Conservation (phyloP, 2,113 vertebrate species). For the Setophaga kirtlandii region DNA sequence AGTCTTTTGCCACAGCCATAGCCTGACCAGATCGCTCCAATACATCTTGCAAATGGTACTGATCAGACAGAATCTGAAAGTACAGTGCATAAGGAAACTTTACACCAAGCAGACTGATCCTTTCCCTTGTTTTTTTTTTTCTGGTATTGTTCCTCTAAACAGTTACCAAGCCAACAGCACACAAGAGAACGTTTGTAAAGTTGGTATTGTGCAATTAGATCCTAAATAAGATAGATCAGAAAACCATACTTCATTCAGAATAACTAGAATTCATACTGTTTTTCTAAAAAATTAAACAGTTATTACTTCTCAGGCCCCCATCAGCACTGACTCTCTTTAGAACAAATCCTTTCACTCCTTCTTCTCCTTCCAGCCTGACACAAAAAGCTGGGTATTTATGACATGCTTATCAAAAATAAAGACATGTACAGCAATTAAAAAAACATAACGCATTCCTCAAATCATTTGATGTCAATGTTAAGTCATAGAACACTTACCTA, state of each 20-base stretch:
- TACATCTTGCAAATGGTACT: conserved; percentile 85
- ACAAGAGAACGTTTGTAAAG: not conserved
- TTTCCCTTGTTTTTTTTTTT: not conserved
- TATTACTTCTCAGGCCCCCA: not conserved
- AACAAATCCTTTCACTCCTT: not conserved
- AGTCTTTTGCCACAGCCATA: conserved; percentile 83
- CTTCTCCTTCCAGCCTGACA: not conserved
- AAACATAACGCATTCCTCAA: not conserved
- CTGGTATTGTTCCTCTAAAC: not conserved
- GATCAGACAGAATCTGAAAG: conserved; percentile 87
- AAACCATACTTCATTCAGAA: not conserved
- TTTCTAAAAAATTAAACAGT: not conserved
- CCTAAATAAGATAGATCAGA: not conserved
- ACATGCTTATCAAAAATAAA: not conserved
- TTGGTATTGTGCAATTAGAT: not conserved
- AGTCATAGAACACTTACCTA: not conserved
- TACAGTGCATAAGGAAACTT: not conserved
- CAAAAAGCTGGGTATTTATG: not conserved
- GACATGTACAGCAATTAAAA: not conserved
- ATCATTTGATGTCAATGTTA: not conserved
- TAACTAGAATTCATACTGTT: not conserved
- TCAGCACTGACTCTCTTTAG: not conserved
- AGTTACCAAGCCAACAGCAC: not conserved
- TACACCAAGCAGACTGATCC: not conserved
- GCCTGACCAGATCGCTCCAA: conserved; percentile 84